Conservation (phyloP, 2,797 vertebrate species). For the Xenopus petersii region DNA sequence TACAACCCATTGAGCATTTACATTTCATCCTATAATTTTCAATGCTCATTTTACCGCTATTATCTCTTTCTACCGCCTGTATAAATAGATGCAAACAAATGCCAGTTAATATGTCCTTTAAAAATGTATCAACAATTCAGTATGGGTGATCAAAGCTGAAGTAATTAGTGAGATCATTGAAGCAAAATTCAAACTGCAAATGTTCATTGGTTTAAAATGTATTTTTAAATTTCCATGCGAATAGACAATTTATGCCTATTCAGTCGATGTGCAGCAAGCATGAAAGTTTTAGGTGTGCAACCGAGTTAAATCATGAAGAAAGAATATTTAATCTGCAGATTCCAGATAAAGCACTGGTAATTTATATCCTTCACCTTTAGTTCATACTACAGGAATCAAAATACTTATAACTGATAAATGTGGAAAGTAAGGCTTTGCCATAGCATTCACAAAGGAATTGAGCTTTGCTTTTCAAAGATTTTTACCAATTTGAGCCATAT, state of each 20-base stretch:
- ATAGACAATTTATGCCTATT: conserved; percentile 6
- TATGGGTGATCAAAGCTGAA: conserved; percentile 32
- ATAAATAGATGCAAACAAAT: conserved; percentile 46
- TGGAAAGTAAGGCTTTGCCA: too few relatives aligned
- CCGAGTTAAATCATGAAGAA: conserved; percentile 9
- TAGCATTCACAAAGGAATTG: too few relatives aligned
- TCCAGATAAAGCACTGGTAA: background rate
- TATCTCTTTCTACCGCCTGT: conserved; percentile 40
- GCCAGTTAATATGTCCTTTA: conserved; percentile 41
- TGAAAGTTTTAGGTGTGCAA: background rate
- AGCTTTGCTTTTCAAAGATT: too few relatives aligned
- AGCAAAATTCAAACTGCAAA: conserved; percentile 16
- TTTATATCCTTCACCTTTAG: background rate
- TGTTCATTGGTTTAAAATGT: conserved; percentile 3
- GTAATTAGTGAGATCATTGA: conserved; percentile 33
- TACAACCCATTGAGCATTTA: conserved; percentile 38
- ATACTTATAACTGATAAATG: too few relatives aligned
- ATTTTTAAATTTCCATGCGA: background rate
- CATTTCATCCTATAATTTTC: conserved; percentile 44
- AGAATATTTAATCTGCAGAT: conserved; percentile 4
- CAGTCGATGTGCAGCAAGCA: background rate
- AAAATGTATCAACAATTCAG: conserved; percentile 38
- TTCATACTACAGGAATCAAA: too few relatives aligned
- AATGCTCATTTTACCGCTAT: conserved; percentile 38
- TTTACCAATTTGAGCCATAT: too few relatives aligned